Base-by-base conservation (phyloP, 2,113 vertebrate genomes). In the Apeltes quadracus region DNA sequence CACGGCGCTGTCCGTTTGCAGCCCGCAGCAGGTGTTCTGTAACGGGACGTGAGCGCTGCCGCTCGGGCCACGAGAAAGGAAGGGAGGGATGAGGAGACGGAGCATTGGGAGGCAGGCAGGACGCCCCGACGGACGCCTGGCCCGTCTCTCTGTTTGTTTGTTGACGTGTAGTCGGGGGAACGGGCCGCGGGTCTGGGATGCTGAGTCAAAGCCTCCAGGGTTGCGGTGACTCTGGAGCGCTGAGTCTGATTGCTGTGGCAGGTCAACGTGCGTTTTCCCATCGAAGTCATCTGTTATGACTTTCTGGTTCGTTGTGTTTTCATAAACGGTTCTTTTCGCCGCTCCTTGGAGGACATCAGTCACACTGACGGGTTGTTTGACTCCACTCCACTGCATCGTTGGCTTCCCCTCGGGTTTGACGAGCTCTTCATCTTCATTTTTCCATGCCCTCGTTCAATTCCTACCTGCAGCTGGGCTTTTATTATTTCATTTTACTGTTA, bases 101-200 rank as follows among this genome's bases (percentile, higher is more conserved):
- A 76, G 62, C 15, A 5, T 22, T 81, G 57, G 79, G 83, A 81
- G 58, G 51, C 66, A 73, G 79, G 71, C 72, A 81, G 82, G 86
- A 90, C 91, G 85, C 82, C 81, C 84, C 76, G 75, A 57, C 79
- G 78, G 64, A 80, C 81, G 84, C 22, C 83, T 87, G 87, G 78
- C 77, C 39, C 56, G 48, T 48, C 54, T 41, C 56, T 79, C 29
- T 82, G 57, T 56, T 94, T 87, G 7, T 94, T 92, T 93, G 89
- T 93, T 93, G 84, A 79, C 36, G 41, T 38, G 88, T 94, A 29
- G 85, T 84, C 87, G 81, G 50, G 88, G 91, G 23, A 79, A 93
- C 78, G 3, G 61, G 73, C 78, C 32, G 3, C 56, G 61, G 61
- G 59, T 73, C 43, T 78, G 69, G 69, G 69, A 84, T 73, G 68